Base-by-base conservation (phyloP, 2,888 invertebrate genomes). In the Drosophila limbata region DNA sequence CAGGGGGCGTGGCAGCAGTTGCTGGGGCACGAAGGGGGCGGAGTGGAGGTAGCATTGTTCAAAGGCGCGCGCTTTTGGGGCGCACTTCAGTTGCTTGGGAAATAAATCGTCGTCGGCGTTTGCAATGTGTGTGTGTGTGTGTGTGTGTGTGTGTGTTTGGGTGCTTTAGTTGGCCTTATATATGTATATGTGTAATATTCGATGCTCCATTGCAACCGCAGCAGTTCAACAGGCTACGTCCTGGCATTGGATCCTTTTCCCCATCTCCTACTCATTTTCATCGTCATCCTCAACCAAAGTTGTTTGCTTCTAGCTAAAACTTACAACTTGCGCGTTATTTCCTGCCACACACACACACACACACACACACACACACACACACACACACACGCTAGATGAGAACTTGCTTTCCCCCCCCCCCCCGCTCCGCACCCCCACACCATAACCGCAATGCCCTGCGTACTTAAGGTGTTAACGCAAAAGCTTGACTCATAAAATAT, bases 401-500 rank as follows among this genome's bases (percentile, higher is more conserved):
- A 52, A 39, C 63, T 63, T 42, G 15, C 25, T 45, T 10, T 28
- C 31, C 6, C 45, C 35, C 11, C 33, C 6, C 50, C n/a, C 0
- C 37, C 37, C 55, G 31, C 50, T 35, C n/a, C 13, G 8, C 39
- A 15, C 35, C 50, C 40, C n/a, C 13, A 28, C 39, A 15, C 42
- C 33, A 25, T 35, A 68, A 80, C 89, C 89, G 55, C 79, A 78
- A 68, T 83, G 81, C 84, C 87, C 89, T 78, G 74, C 89, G 82
- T 87, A 84, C 85, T 89, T 83, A 90, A 89, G 90, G 88, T 82
- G 85, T 83, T 81, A 87, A 89, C 86, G 83, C 79, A 88, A 82
- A 85, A 88, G 87, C 85, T 90, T 86, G 85, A 85, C 88, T 91
- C 89, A 90, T 91, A 90, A 91, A 91, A 91, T 91, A 91, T 91